A percentile compares a stretch with the other conserved stretches of the same genome.
Evolutionary conservation across 2,888 invertebrate species (phyloP).

Genomic region (Eupithecia abbreviata): DNA sequence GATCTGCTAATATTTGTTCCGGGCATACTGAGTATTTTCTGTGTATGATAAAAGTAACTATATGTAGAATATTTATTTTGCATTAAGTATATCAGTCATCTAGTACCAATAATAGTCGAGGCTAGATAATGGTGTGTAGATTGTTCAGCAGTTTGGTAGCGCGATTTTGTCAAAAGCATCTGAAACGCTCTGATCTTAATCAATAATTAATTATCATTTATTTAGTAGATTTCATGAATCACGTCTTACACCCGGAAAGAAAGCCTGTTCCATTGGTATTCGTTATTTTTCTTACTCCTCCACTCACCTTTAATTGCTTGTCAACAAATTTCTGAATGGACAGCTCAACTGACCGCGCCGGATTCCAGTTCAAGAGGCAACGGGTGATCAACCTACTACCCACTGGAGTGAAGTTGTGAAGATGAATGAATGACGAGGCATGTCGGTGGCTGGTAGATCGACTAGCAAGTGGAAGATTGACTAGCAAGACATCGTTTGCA

Average conservation of each 20-base stretch:
- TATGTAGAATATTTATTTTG: too few species aligned
- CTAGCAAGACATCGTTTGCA: neutral
- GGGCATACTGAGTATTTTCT: too few species aligned
- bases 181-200: too few species aligned
- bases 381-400: constrained; percentile 1
- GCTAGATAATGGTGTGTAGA: too few species aligned
- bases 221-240: too few species aligned
- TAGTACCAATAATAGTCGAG: too few species aligned
- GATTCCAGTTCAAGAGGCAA: constrained; percentile 46
- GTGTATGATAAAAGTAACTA: too few species aligned
- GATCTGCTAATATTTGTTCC: too few species aligned
- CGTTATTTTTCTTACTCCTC: constrained; percentile 34
- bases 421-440: neutral
- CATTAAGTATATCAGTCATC: too few species aligned
- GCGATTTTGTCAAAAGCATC: too few species aligned
- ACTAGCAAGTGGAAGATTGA: neutral
- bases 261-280: neutral
- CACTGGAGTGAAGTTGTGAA: neutral
- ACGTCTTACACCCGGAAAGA: neutral
- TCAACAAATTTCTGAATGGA: constrained; percentile 79
- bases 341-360: constrained; percentile 65
- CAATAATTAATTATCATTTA: too few species aligned
- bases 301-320: constrained; percentile 73
- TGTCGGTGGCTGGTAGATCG: neutral
- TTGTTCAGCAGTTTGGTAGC: too few species aligned